phyloP scores from a whole-genome alignment of 2,888 invertebrate species.

The Byasa hedistus region DNA sequence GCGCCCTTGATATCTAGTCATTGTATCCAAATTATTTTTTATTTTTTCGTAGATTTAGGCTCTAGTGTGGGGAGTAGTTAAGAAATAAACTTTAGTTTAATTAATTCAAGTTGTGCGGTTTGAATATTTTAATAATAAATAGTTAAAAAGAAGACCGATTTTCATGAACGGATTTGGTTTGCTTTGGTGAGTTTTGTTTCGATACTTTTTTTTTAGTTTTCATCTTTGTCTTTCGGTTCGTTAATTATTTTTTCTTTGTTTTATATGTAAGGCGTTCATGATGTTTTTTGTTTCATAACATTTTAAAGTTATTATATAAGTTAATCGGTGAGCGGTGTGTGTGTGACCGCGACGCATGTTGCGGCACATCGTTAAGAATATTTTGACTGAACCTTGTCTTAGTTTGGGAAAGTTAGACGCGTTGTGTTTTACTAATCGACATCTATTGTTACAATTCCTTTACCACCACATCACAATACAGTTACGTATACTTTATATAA shows the following conservation, averaged over 20 bases:
- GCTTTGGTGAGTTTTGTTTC: constrained; percentile 64
- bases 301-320: constrained; percentile 24
- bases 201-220: no score
- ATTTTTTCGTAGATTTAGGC: constrained; percentile 47
- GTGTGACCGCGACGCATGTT: constrained; percentile 17
- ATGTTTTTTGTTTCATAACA: constrained; percentile 17
- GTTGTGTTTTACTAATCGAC: background rate
- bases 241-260: background rate
- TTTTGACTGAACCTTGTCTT: constrained; percentile 11
- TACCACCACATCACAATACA: background rate
- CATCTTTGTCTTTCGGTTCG: background rate
- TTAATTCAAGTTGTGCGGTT: constrained; percentile 50
- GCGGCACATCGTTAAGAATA: constrained; percentile 16
- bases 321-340: constrained; percentile 5
- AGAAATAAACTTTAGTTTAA: constrained; percentile 43
- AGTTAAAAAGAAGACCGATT: constrained; percentile 42
- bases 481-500: no score
- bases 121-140: constrained; percentile 33
- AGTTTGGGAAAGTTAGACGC: constrained; percentile 18
- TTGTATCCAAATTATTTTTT: constrained; percentile 64
- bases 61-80: constrained; percentile 37
- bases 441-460: constrained; percentile 6
- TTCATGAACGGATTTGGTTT: constrained; percentile 78
- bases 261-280: background rate
- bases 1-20: constrained; percentile 74